Evolutionary conservation across 2,113 vertebrate species (phyloP), one percentile per base, ranked within the genome.

Genomic region (Apodemus sylvaticus): DNA sequence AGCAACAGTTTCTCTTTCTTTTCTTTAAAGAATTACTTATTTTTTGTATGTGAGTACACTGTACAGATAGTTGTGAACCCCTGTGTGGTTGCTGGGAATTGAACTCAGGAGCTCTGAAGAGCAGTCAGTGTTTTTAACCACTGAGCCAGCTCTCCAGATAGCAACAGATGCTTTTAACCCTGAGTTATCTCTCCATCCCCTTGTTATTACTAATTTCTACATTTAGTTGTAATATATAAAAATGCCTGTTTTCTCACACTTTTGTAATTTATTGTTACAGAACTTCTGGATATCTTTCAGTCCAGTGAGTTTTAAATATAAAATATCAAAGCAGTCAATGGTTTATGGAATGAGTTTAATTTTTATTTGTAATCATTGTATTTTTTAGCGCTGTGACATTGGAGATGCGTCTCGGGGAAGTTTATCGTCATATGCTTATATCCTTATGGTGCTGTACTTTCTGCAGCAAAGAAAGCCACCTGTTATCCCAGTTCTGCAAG

Each of bases 391-490:
- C 98, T 99, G 99, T 64, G 99, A 99, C 98, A 99, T 99, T 62
- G 99, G 99, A 2, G 99, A 99, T 83, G 99, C 99, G 12, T 99
- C 99, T 94, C 99, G 99, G 96, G 99, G 99, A 95, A 99, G 99
- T 96, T 99, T 99, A n/a, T 99, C 99, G 5, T 99, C 99, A 0
- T 99, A 99, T 73, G 99, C 99, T 34, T 99, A 99, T 98, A 99
- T 99, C 97, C 99, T 99, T 94, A 99, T 99, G 99, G 99, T 99
- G 98, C 98, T 99, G 92, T 99, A 99, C 98, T 99, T 99, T 96
- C 99, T 99, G 71, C 99, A 99, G 98, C 99, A 99, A 98, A 99
- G 99, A 97, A 99, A 99, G 92, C 99, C 99, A 62, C 99, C 99
- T 0, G 99, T 99, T 96, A 99, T 99, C 73, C 99, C 99, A 36